These are phyloP conservation scores for Eptatretus atami DNA, from an alignment of 2,797 vertebrate genomes.

Conservation along the genomic window DNA sequence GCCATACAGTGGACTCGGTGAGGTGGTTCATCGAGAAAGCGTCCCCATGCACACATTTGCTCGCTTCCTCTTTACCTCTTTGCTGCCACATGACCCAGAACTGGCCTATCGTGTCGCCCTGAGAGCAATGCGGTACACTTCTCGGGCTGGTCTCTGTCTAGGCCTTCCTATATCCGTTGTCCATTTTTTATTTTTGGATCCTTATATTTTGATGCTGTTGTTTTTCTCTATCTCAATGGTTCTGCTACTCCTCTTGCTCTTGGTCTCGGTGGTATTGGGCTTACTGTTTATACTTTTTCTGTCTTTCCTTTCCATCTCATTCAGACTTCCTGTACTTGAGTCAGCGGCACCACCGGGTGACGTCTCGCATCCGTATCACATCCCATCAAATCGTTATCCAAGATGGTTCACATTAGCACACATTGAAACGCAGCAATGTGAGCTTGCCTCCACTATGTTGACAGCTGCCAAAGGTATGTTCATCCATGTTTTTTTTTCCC, in stretches of 20 bases:
- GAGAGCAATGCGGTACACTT: constrained; percentile 62
- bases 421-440: constrained; percentile 90
- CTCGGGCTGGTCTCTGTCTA: no score
- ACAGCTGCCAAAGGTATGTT: constrained; percentile 85
- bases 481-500: no score
- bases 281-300: background rate
- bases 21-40: constrained; percentile 81
- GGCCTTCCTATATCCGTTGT: no score
- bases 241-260: constrained; percentile 2
- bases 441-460: constrained; percentile 90
- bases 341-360: constrained; percentile 44
- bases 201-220: no score
- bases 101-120: constrained; percentile 78
- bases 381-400: constrained; percentile 68
- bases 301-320: constrained; percentile 9
- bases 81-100: constrained; percentile 66
- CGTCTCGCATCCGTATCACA: constrained; percentile 52
- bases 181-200: no score
- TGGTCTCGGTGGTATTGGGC: background rate
- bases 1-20: constrained; percentile 71
- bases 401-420: constrained; percentile 95
- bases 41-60: constrained; percentile 97
- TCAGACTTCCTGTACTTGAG: constrained; percentile 61
- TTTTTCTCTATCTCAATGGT: no score
- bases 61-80: constrained; percentile 80